phyloP scores from a whole-genome alignment of 2,113 vertebrate species.

The Sinosuthora webbiana region DNA sequence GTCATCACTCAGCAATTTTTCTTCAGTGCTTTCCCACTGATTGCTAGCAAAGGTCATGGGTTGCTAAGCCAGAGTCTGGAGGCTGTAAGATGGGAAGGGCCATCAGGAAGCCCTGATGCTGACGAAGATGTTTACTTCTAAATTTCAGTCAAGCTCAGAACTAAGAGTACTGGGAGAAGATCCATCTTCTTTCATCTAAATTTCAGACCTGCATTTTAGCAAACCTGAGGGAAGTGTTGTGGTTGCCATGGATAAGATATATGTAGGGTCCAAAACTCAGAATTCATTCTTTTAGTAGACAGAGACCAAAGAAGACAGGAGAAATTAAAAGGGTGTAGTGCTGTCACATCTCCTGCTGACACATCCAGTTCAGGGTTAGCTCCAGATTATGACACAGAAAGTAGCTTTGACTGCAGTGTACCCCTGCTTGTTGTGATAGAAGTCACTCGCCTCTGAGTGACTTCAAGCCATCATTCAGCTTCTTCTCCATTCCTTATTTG shows the following conservation, averaged over 20 bases:
- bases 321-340: background rate
- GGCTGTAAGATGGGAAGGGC: background rate
- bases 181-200: constrained; percentile 22
- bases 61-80: background rate
- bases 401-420: background rate
- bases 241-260: constrained; percentile 46
- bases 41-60: constrained; percentile 5
- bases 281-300: background rate
- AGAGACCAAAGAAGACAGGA: background rate
- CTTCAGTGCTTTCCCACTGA: background rate
- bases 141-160: background rate
- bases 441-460: background rate
- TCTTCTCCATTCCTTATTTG: background rate
- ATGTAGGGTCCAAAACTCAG: background rate
- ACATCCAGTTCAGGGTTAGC: background rate
- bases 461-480: background rate
- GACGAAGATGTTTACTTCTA: background rate
- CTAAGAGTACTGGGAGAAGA: background rate
- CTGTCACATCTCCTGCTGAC: background rate
- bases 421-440: background rate
- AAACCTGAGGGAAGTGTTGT: constrained; percentile 18
- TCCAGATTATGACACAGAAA: background rate
- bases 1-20: constrained; percentile 26
- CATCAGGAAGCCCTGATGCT: background rate
- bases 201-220: background rate